Evolutionary conservation across 2,113 vertebrate species (phyloP).

Genomic region (Psilopogon haemacephalus): DNA sequence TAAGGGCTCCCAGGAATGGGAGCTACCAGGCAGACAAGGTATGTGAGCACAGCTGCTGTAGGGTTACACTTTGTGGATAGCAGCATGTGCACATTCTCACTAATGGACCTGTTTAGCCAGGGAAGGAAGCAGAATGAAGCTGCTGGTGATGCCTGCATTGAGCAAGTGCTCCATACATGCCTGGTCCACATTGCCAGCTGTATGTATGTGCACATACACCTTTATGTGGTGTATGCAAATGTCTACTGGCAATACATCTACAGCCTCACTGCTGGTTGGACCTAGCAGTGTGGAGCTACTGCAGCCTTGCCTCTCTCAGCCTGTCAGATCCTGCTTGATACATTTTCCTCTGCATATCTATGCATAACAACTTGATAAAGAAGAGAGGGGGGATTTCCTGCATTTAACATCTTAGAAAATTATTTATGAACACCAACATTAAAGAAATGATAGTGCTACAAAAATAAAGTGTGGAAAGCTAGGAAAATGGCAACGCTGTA

Average conservation of each 20-base stretch:
- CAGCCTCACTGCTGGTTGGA: neutral
- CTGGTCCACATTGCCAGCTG: neutral
- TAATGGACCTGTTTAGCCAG: no score
- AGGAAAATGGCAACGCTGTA: neutral
- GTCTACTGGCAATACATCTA: neutral
- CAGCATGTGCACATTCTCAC: no score
- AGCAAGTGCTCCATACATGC: accelerated
- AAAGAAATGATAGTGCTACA: neutral
- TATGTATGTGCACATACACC: neutral
- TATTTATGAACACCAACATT: neutral
- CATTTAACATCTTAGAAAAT: neutral
- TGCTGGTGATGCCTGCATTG: neutral
- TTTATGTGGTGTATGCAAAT: neutral
- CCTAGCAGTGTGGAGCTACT: neutral
- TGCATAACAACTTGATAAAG: neutral
- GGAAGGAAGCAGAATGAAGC: neutral
- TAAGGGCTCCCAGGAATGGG: neutral
- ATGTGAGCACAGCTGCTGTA: neutral
- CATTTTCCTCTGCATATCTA: neutral
- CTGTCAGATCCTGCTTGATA: neutral
- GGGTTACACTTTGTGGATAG: neutral
- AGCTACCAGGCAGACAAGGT: neutral
- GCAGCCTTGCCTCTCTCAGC: neutral
- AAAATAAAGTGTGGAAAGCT: neutral
- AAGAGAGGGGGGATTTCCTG: neutral